Base-by-base conservation (phyloP, 2,888 invertebrate species). In the Orchestes rusci region DNA sequence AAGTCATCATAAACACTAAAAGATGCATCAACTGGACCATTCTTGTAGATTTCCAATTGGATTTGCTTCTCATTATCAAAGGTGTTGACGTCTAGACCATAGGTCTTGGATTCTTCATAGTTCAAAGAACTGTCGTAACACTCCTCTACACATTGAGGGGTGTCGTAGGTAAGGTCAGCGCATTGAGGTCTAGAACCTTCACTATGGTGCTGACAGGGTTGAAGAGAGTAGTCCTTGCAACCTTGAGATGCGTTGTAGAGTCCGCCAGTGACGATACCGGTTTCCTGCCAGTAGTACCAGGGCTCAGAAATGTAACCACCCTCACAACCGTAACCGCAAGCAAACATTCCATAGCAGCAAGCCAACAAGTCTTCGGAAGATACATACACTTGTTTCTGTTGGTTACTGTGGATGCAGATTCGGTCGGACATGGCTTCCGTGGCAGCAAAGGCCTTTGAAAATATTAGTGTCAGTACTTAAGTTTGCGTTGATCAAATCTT, bases 381-480 rank as follows among this genome's bases (percentile, higher is more conserved):
- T 56, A 87, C 77, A 57, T 82, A 82, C 58, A 82, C 77, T 63
- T 84, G 74, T 16, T 72, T 62, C 16, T 74, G 73, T 29, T 77
- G 87, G 34, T 80, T 75, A 1, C 84, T 83, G 59, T 81, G 80
- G 54, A 87, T 87, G 67, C 91, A 91, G 23, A 79, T 75, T 38
- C 91, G 74, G 68, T 91, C 91, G 3, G 86, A 83, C 82, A 90
- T 90, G 2, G 88, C 85, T 65, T 86, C 87, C 0, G 84, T 88
- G 10, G 89, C 87, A 30, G 84, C 89, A 64, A 89, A 4, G 59
- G 89, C 90, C 77, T 76, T 53, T 27, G 19, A 17, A 19, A 18
- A n/a, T n/a, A n/a, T n/a, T n/a, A n/a, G n/a, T n/a, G n/a, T n/a
- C n/a, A n/a, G n/a, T n/a, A n/a, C n/a, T n/a, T n/a, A n/a, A n/a